phyloP scores from a whole-genome alignment of 2,113 vertebrate species.

The Dasyprocta punctata region DNA sequence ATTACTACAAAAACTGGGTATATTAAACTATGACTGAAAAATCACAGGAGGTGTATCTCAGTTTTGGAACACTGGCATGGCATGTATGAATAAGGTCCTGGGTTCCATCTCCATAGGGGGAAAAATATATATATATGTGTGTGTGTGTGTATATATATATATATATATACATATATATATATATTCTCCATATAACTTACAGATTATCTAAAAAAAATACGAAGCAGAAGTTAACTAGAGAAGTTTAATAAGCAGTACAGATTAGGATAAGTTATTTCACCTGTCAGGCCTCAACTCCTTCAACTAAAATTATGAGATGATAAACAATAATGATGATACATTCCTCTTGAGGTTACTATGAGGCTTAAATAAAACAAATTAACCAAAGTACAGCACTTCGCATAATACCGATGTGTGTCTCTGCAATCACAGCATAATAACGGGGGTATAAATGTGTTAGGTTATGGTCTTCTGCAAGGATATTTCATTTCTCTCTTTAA shows the following conservation, averaged over 20 bases:
- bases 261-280: background rate
- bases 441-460: background rate
- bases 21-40: background rate
- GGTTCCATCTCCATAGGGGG: background rate
- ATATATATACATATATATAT: background rate
- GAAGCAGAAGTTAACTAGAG: background rate
- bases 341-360: background rate
- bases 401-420: background rate
- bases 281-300: background rate
- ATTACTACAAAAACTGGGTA: background rate
- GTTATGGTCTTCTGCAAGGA: background rate
- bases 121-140: background rate
- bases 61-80: background rate
- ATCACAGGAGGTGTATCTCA: background rate
- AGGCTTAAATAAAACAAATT: background rate
- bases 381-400: background rate
- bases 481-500: conserved; percentile 25
- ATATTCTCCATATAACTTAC: background rate
- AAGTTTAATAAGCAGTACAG: background rate
- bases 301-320: background rate
- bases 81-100: background rate
- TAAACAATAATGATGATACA: background rate
- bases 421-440: background rate
- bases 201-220: background rate
- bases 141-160: background rate